Evolutionary conservation across 1,140 invertebrate species (phyloP), one percentile per base, ranked within the genome.

Genomic region (Popillia japonica): DNA sequence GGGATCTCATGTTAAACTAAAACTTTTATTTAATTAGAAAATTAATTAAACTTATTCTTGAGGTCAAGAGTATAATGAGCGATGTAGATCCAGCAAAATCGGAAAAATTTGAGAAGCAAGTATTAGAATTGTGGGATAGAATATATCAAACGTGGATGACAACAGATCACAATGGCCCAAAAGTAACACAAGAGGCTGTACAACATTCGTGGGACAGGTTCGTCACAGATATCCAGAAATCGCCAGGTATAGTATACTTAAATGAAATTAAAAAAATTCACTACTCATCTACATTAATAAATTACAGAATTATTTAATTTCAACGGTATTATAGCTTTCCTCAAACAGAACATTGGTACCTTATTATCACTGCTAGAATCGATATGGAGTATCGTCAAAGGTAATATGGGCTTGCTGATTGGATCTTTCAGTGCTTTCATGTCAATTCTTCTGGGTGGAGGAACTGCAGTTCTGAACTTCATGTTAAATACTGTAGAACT

Each of bases 391-490:
- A 94, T 99, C 44, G 87, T 99, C 3, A 95, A 96, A 80, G 94
- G 96, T 79, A 99, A 99, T 87, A 91, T 99, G 82, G 95, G 93
- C 14, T 89, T 99, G n/a, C 91, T 98, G n/a, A 87, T 98, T 8
- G 93, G 93, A 41, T 92, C 96, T 2, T 84, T 98, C 0, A 96
- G 95, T 1, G 94, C 97, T 10, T 91, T 96, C 55, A 87, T 98
- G 6, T 98, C 96, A 2, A 85, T 98, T 10, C 84, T 99, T 72
- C 90, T 99, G 68, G 96, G 96, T 77, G 97, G 98, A 42, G 96
- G 97, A 78, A 94, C 97, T 20, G 96, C 97, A 10, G 92, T 99
- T 75, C 90, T 99, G 73, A 98, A 98, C 87, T 97, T 98, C 85
- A 89, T 96, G 77, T 90, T 99, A 22, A 96, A 96, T 86, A 91